These are phyloP conservation scores for Halictus ligatus DNA, from an alignment of 2,888 invertebrate species.

Conservation along the genomic window DNA sequence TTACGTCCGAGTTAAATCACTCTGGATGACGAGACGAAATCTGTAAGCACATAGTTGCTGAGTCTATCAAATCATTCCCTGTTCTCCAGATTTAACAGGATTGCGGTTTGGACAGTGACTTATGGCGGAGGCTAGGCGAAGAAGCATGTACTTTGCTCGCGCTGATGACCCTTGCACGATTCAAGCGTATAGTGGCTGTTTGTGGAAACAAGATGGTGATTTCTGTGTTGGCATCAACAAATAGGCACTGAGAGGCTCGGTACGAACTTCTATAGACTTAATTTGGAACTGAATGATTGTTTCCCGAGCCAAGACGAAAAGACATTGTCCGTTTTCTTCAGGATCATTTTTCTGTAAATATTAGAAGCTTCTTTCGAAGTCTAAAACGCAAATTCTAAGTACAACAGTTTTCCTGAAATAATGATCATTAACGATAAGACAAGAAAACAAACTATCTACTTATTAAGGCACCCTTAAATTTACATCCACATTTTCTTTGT, in stretches of 20 bases:
- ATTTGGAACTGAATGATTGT: not conserved
- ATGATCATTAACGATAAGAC: too few relatives aligned
- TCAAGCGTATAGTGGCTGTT: not conserved
- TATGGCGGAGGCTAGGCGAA: not conserved
- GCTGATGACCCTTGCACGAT: not conserved
- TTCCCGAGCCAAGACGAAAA: too few relatives aligned
- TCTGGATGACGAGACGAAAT: not conserved
- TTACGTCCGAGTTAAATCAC: not conserved
- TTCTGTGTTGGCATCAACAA: not conserved
- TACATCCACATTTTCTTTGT: too few relatives aligned
- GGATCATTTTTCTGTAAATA: too few relatives aligned
- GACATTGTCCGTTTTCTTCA: too few relatives aligned
- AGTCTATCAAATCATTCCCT: not conserved
- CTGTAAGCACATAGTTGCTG: not conserved
- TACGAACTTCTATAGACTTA: not conserved
- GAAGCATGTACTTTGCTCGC: not conserved
- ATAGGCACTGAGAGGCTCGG: not conserved
- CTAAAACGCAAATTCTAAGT: too few relatives aligned
- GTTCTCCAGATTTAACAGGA: slow-evolving; percentile 9
- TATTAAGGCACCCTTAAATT: too few relatives aligned
- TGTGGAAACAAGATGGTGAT: slow-evolving; percentile 9
- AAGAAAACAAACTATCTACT: too few relatives aligned
- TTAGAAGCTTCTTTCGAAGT: too few relatives aligned
- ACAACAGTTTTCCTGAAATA: too few relatives aligned
- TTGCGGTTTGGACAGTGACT: slow-evolving; percentile 5